Base-by-base conservation (phyloP, 1,140 invertebrate species). In the Orchesella cincta region DNA sequence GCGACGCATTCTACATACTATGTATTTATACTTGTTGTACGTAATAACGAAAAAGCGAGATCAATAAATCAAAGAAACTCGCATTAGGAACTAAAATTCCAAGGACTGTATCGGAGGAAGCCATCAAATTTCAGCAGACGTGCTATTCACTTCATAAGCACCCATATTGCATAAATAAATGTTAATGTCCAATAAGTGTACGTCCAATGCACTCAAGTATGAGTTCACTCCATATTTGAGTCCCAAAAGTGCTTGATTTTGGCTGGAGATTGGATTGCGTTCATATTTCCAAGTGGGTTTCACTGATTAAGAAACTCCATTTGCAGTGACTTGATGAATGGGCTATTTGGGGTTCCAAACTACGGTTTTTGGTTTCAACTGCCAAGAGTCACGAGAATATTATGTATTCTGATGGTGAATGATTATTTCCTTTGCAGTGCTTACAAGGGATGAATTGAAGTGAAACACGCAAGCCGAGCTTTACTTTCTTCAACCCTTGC, bases 401-500 rank as follows among this genome's bases (percentile, higher is more conserved):
- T 26, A 57, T 14, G 52, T 26, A 14, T 57, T n/a, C 52, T 57
- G 52, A 57, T 57, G 52, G 52, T n/a, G 52, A 57, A 57, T 57
- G 52, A 57, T 57, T 57, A 57, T 26, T 57, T 57, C 52, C 52
- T 26, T 57, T 57, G 8, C 23, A n/a, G 52, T 57, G 52, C 23
- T 57, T 57, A 18, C 52, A 8, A 8, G 8, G 23, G 3, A n/a
- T n/a, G 23, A 57, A 57, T 12, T 57, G 52, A 3, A 57, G 3
- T 57, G 14, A 5, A 26, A 23, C 52, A 57, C 23, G 52, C 52
- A 57, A 57, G 5, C 39, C 3, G 23, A 57, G 52, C 52, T 46
- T 46, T 8, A 46, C 39, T 20, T 20, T 46, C 39, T 12, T 8
- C 39, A 8, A 46, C 39, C 39, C 8, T 12, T 12, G 20, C 20